phyloP scores from a whole-genome alignment of 2,888 invertebrate genomes.

The Euproctis similis region DNA sequence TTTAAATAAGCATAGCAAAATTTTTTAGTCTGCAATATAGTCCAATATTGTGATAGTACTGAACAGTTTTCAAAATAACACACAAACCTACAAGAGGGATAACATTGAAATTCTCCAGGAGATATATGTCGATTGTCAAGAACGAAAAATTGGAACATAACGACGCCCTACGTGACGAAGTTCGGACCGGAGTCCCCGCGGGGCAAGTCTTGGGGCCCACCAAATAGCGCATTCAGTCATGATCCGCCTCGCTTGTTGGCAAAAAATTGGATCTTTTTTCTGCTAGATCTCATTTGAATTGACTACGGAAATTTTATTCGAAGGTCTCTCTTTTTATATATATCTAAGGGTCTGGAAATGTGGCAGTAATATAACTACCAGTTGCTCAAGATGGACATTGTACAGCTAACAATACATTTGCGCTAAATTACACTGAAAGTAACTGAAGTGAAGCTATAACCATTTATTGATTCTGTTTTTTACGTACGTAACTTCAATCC shows the following conservation, averaged over 20 bases:
- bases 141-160: slow-evolving; percentile 58
- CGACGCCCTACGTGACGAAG: slow-evolving; percentile 45
- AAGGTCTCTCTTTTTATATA: not conserved
- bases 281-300: slow-evolving; percentile 11
- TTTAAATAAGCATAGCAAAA: no score
- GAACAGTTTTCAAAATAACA: no score
- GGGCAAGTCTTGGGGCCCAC: slow-evolving; percentile 21
- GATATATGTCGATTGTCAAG: slow-evolving; percentile 34
- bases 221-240: slow-evolving; percentile 46
- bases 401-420: no score
- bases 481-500: no score
- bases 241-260: slow-evolving; percentile 30
- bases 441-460: no score
- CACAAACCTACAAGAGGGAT: slow-evolving; percentile 12
- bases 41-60: no score
- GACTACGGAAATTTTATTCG: slow-evolving; percentile 4
- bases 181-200: slow-evolving; percentile 29
- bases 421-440: no score
- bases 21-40: no score
- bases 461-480: no score
- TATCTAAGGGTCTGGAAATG: no score
- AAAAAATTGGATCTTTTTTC: slow-evolving; percentile 15
- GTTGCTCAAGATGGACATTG: no score
- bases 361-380: no score
- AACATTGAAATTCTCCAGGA: slow-evolving; percentile 13